Conservation (phyloP, 37 sponge, comb jelly and placozoan species). For the Amphimedon queenslandica region DNA sequence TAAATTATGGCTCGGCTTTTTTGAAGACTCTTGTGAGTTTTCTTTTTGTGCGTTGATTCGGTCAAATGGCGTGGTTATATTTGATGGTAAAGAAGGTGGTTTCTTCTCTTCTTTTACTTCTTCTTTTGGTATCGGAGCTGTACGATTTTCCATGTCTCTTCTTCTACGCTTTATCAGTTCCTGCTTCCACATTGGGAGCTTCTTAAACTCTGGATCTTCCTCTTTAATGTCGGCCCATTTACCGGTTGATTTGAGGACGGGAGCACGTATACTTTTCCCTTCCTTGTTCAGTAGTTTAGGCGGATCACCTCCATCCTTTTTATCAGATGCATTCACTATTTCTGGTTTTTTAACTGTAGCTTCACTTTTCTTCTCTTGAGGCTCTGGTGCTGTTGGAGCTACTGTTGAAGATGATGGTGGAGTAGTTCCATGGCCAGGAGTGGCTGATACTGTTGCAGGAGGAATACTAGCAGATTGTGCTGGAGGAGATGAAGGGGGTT, state of each 20-base stretch:
- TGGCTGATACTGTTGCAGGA: not conserved
- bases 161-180: constrained; percentile 57
- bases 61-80: not conserved
- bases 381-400: not conserved
- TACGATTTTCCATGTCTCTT: constrained; percentile 46
- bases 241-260: constrained; percentile 40
- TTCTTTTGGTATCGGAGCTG: not conserved
- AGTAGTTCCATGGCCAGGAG: not conserved
- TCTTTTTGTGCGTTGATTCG: not conserved
- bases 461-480: not conserved
- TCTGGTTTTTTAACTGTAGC: not conserved
- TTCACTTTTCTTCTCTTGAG: not conserved
- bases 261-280: constrained; percentile 36
- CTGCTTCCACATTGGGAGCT: constrained; percentile 76
- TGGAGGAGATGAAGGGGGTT: constrained; percentile 4
- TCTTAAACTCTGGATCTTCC: constrained; percentile 51
- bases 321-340: constrained; percentile 5
- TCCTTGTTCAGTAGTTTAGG: constrained; percentile 30
- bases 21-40: not conserved
- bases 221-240: constrained; percentile 65
- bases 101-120: not conserved
- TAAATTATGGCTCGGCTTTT: not conserved
- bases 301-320: not conserved
- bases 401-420: not conserved
- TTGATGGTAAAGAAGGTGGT: not conserved